These are phyloP conservation scores for Coecobrya sp. DNA, from an alignment of 2,888 invertebrate species.

Conservation along the genomic window DNA sequence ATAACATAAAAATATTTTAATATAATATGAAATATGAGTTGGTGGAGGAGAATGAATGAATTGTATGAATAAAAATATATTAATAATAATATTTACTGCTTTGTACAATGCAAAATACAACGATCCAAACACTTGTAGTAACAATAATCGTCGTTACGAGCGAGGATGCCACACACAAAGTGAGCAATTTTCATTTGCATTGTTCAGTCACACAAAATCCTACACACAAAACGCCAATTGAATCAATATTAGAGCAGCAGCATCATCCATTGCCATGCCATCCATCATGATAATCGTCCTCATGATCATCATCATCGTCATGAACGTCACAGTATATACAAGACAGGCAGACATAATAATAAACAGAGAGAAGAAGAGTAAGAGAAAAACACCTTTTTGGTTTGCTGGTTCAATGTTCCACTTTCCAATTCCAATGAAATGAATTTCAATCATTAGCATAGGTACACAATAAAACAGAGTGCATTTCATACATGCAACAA, in stretches of 20 bases:
- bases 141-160: not conserved
- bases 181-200: constrained; percentile 62
- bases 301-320: constrained; percentile 1
- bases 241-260: constrained; percentile 36
- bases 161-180: constrained; percentile 72
- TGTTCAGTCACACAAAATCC: constrained; percentile 11
- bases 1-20: constrained; percentile 16
- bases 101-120: constrained; percentile 45
- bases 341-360: constrained; percentile 33
- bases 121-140: constrained; percentile 11
- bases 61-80: constrained; percentile 33
- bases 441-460: constrained; percentile 57
- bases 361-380: not conserved
- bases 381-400: constrained; percentile 54
- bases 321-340: constrained; percentile 18
- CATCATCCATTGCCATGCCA: constrained; percentile 4
- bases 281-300: not conserved
- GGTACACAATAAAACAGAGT: constrained; percentile 45
- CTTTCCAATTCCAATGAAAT: constrained; percentile 71
- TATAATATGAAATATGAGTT: constrained; percentile 48
- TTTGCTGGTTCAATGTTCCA: constrained; percentile 46
- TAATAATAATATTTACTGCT: constrained; percentile 41
- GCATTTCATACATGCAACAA: constrained; percentile 51
- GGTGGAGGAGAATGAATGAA: constrained; percentile 3
- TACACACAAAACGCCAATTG: constrained; percentile 28